Conservation (phyloP, 2,113 vertebrate genomes). For the Melospiza melodia region DNA sequence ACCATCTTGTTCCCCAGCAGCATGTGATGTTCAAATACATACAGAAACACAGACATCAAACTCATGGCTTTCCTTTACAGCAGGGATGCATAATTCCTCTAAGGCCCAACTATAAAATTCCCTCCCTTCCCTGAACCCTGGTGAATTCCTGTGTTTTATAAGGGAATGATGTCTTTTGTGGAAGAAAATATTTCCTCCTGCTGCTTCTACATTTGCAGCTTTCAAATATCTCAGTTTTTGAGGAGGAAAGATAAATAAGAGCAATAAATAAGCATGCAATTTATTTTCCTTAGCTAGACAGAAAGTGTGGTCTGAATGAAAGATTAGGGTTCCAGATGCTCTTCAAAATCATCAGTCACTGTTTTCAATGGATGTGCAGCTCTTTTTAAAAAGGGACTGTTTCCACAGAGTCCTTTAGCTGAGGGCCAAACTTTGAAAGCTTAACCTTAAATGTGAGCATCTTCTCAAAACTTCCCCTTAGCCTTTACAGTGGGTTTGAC, state of each 20-base stretch:
- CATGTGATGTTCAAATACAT: neutral
- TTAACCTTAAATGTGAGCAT: neutral
- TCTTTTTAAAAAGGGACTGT: neutral
- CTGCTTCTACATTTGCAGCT: neutral
- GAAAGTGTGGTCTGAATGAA: neutral
- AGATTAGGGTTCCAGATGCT: neutral
- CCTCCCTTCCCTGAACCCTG: neutral
- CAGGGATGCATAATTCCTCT: neutral
- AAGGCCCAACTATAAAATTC: neutral
- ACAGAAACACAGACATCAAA: neutral
- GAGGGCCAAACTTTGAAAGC: neutral
- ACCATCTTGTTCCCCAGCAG: neutral
- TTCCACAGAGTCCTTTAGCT: neutral
- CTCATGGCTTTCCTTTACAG: neutral
- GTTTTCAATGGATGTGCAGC: neutral
- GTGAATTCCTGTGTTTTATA: neutral
- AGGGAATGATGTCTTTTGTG: neutral
- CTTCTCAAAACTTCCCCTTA: neutral
- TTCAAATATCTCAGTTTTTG: neutral
- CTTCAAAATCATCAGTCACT: neutral
- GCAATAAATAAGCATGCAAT: neutral
- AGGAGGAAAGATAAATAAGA: conserved; percentile 3
- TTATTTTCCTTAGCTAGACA: conserved; percentile 1
- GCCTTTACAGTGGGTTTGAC: neutral
- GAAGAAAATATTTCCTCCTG: conserved; percentile 12